Evolutionary conservation across 2,888 invertebrate species (phyloP).

Genomic region (Spatulosminthurus flaviceps): DNA sequence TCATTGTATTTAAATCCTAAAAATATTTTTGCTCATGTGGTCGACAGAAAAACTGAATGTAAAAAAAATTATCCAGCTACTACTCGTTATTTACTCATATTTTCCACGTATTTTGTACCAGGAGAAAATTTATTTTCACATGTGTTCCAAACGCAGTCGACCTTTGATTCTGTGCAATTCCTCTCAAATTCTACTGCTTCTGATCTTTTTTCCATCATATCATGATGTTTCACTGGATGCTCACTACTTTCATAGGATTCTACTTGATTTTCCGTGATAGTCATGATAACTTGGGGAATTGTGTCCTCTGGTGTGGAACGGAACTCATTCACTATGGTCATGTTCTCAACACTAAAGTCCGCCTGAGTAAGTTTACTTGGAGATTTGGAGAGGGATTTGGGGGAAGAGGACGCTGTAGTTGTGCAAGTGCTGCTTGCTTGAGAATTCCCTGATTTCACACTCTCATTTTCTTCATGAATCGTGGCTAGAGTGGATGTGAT

Average conservation of each 20-base stretch:
- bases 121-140: neutral
- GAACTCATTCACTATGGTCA: neutral
- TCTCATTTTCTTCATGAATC: slow-evolving; percentile 43
- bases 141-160: neutral
- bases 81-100: too few relatives aligned
- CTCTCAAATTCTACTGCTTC: neutral
- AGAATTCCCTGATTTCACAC: slow-evolving; percentile 35
- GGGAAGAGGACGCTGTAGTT: slow-evolving; percentile 32
- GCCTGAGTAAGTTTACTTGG: slow-evolving; percentile 21
- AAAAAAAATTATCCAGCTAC: too few relatives aligned
- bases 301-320: too few relatives aligned
- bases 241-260: neutral
- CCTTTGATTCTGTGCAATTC: neutral
- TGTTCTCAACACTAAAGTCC: neutral
- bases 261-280: neutral
- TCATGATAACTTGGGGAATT: too few relatives aligned
- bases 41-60: too few relatives aligned
- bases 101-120: neutral
- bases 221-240: neutral
- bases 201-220: neutral
- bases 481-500: slow-evolving; percentile 32
- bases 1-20: too few relatives aligned
- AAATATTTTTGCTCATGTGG: too few relatives aligned
- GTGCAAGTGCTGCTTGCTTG: slow-evolving; percentile 33
- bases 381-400: slow-evolving; percentile 35